Evolutionary conservation across 2,113 vertebrate species (phyloP), one percentile per base, ranked within the genome.

Genomic region (Nannospalax galili): DNA sequence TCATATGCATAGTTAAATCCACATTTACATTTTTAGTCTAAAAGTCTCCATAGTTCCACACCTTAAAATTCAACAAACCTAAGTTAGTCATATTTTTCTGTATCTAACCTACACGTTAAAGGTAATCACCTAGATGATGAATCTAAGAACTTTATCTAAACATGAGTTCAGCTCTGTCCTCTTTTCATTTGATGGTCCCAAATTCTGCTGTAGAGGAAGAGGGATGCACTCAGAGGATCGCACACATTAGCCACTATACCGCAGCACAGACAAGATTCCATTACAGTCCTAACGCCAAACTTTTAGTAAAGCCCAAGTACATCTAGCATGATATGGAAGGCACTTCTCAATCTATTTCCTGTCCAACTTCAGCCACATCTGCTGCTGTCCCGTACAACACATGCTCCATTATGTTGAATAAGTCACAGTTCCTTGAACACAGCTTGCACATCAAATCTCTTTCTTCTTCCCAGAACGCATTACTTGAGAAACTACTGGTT

Each of bases 401-500:
- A 75, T 12, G 37, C 20, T 60, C 64, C 74, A 93, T 35, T 45
- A 84, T n/a, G n/a, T 5, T 81, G 48, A 92, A 70, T 80, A 69
- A 88, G 79, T 90, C 80, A 45, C 30, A 70, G 30, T 26, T 91
- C 20, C 45, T 20, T 42, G 72, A 72, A 78, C 84, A 58, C 22
- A 72, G 32, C 35, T 62, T 3, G 1, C 5, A 45, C 16, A 42
- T 58, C 35, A 48, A 56, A n/a, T 40, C 45, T 70, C 62, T 52
- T 77, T 73, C 22, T 0, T 81, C 20, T 75, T 85, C 52, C 45
- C 78, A 73, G 40, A 16, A 86, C 15, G 40, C 8, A 45, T 16
- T 91, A 75, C 35, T 28, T 91, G 69, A 69, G 8, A 95, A 93
- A 87, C 19, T 37, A 81, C 0, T 80, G 72, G 52, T n/a, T 93